phyloP scores from a whole-genome alignment of 2,797 vertebrate species.

The Takifugu ocellatus region DNA sequence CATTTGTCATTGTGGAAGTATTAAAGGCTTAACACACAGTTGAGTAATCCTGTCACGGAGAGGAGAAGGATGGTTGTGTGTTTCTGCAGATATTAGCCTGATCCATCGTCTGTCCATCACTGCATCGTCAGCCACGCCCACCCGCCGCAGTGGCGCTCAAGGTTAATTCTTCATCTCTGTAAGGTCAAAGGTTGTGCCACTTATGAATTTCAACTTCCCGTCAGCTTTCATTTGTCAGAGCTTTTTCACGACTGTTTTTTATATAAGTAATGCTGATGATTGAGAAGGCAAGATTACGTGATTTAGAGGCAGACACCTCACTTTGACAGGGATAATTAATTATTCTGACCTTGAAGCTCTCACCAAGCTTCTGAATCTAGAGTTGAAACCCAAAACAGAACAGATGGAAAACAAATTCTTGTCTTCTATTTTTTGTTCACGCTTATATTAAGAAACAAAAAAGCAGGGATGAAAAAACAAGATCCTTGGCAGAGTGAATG shows the following conservation, averaged over 20 bases:
- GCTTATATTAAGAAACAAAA: too few species aligned
- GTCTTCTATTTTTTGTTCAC: too few species aligned
- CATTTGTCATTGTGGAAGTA: conserved; percentile 44
- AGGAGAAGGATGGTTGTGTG: conserved; percentile 47
- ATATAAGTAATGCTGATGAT: neutral
- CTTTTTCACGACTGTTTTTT: neutral
- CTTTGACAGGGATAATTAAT: too few species aligned
- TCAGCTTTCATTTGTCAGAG: conserved; percentile 23
- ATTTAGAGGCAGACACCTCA: too few species aligned
- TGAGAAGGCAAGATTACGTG: too few species aligned
- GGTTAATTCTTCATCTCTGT: conserved; percentile 28
- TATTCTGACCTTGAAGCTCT: too few species aligned
- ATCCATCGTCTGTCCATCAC: conserved; percentile 54
- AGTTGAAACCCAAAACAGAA: too few species aligned
- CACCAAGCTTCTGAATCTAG: too few species aligned
- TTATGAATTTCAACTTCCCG: conserved; percentile 23
- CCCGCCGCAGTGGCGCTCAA: conserved; percentile 15
- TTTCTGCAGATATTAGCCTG: conserved; percentile 56
- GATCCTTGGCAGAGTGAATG: too few species aligned
- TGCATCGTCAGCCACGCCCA: conserved; percentile 35
- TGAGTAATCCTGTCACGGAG: conserved; percentile 56
- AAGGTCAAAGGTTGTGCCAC: conserved; percentile 32
- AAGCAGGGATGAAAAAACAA: too few species aligned
- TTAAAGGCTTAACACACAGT: conserved; percentile 44
- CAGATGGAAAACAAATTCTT: too few species aligned